phyloP scores from a whole-genome alignment of 2,113 vertebrate species.

The Ploceus nigricollis region DNA sequence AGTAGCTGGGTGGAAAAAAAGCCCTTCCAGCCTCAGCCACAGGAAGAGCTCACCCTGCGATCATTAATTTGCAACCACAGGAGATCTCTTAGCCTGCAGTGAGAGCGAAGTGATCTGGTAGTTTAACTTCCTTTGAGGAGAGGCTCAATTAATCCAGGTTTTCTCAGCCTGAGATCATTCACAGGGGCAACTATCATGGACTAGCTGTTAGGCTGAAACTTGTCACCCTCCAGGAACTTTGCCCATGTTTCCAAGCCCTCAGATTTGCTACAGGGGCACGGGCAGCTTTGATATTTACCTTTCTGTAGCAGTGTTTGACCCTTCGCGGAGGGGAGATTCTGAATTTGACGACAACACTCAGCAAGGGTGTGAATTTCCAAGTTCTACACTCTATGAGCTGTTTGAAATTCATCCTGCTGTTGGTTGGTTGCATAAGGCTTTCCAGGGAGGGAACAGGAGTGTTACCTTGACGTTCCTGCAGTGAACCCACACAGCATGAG shows the following conservation, averaged over 20 bases:
- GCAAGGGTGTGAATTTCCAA: slow-evolving; percentile 60
- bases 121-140: not conserved
- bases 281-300: not conserved
- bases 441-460: slow-evolving; percentile 20
- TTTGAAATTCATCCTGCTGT: slow-evolving; percentile 1
- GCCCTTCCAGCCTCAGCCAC: not conserved
- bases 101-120: not conserved
- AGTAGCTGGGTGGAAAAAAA: not conserved
- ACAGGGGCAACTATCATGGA: not conserved
- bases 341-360: slow-evolving; percentile 29
- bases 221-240: not conserved
- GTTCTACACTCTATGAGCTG: not conserved
- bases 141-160: not conserved
- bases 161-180: not conserved
- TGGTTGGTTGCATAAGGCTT: slow-evolving; percentile 25
- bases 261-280: not conserved
- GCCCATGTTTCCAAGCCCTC: not conserved
- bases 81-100: not conserved
- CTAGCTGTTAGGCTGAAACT: not conserved
- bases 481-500: slow-evolving; percentile 11
- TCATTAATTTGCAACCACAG: not conserved
- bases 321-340: not conserved
- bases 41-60: not conserved
- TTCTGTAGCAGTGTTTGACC: not conserved
- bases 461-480: slow-evolving; percentile 23